These are phyloP conservation scores for Macrocentrus cingulum DNA, from an alignment of 1,140 invertebrate genomes.

Conservation along the genomic window DNA sequence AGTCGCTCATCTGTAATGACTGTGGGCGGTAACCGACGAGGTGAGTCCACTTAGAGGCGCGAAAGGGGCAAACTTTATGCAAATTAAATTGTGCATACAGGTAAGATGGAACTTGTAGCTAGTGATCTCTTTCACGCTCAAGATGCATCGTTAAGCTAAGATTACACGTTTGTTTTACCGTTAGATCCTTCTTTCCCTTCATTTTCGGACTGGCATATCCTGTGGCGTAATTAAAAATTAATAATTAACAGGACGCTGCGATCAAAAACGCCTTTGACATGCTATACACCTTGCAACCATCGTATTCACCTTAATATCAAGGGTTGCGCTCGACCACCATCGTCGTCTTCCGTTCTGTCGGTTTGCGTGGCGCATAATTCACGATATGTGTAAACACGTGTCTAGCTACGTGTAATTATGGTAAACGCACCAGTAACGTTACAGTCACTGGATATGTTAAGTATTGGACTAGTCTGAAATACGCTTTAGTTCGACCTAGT, in stretches of 20 bases:
- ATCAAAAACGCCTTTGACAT: constrained; percentile 6
- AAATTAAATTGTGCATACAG: constrained; percentile 28
- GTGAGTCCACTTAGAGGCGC: constrained; percentile 14
- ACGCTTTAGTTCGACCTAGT: no score
- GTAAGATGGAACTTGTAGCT: constrained; percentile 13
- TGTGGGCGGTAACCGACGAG: not conserved
- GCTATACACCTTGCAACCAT: constrained; percentile 7
- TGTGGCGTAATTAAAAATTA: constrained; percentile 30
- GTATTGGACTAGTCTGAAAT: constrained; percentile 30
- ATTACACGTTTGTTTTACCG: constrained; percentile 24
- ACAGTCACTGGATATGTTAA: constrained; percentile 25
- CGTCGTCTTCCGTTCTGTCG: not conserved
- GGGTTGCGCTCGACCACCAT: not conserved
- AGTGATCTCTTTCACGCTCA: constrained; percentile 24
- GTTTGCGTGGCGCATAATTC: constrained; percentile 15
- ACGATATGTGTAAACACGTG: constrained; percentile 27
- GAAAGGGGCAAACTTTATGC: constrained; percentile 29
- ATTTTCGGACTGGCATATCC: not conserved
- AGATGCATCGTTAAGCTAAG: constrained; percentile 22
- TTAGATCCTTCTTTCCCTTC: constrained; percentile 12
- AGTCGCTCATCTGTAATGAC: not conserved
- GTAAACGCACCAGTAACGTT: constrained; percentile 25
- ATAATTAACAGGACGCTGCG: constrained; percentile 25
- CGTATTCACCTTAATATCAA: not conserved
- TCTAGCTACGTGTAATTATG: constrained; percentile 25